Evolutionary conservation across 2,888 invertebrate genomes (phyloP).

Genomic region (Dryococelus australis): DNA sequence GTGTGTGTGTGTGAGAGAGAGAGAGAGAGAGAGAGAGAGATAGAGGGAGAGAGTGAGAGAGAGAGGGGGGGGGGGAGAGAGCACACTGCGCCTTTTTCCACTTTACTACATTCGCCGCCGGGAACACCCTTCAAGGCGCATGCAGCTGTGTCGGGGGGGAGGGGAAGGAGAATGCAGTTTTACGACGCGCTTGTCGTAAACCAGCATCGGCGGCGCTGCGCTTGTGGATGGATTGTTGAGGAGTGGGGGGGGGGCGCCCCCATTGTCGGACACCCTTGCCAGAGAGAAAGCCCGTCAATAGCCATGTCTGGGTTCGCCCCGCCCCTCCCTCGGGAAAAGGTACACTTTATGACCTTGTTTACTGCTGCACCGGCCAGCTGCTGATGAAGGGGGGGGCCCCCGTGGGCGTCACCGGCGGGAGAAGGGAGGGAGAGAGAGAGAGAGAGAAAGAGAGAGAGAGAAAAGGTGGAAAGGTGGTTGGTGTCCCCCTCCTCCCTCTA

Average conservation of each 20-base stretch:
- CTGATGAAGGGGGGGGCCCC: not conserved
- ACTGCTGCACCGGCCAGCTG: not conserved
- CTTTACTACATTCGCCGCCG: not conserved
- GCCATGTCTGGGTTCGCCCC: not conserved
- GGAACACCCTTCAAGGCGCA: not conserved
- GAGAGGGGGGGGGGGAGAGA: too few species aligned
- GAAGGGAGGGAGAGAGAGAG: not conserved
- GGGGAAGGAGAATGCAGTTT: not conserved
- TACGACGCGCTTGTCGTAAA: not conserved
- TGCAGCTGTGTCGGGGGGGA: not conserved
- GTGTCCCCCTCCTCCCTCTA: too few species aligned
- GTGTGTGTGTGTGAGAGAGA: too few species aligned
- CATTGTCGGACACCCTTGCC: not conserved
- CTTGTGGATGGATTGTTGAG: not conserved
- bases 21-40: too few species aligned
- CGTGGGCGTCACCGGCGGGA: too few species aligned
- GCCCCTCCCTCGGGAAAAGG: too few species aligned
- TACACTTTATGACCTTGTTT: conserved; percentile 2
- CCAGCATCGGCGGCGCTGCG: not conserved
- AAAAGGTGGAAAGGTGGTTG: too few species aligned
- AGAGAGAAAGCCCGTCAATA: not conserved
- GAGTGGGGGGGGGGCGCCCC: not conserved
- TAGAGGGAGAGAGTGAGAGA: too few species aligned
- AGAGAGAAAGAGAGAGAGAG: too few species aligned
- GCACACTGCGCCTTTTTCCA: not conserved